A percentile compares a stretch with the other conserved stretches of the same genome.
Conservation (phyloP, 2,888 invertebrate species). For the Phoenoteleia sp. region DNA sequence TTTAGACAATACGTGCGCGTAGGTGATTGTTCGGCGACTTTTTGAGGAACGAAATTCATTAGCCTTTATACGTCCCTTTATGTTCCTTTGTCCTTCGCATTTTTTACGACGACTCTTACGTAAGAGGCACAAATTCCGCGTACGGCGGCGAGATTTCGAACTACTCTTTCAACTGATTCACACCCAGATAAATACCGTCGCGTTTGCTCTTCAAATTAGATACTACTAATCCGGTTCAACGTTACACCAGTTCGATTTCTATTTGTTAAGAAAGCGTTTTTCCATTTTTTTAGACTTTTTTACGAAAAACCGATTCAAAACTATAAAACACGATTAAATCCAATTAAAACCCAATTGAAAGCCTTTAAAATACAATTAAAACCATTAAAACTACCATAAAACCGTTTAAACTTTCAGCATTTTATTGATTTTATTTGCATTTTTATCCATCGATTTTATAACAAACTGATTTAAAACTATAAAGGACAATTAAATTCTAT, state of each 20-base stretch:
- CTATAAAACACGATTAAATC: no score
- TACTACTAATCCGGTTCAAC: neutral
- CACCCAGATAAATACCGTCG: neutral
- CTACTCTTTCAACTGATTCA: neutral
- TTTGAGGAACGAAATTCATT: slow-evolving; percentile 52
- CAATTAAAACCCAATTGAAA: no score
- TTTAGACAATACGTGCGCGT: slow-evolving; percentile 33
- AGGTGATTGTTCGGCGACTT: slow-evolving; percentile 24
- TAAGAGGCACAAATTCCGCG: slow-evolving; percentile 43
- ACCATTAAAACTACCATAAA: no score
- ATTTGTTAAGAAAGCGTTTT: no score
- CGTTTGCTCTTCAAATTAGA: neutral
- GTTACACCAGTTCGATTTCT: neutral
- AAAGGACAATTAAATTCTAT: no score
- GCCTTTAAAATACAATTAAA: no score
- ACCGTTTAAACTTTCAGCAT: no score
- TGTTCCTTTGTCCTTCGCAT: slow-evolving; percentile 59
- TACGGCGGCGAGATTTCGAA: slow-evolving; percentile 11
- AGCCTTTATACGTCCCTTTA: slow-evolving; percentile 40
- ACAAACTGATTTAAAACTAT: no score
- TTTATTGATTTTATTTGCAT: no score
- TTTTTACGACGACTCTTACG: slow-evolving; percentile 36
- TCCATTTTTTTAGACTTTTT: no score
- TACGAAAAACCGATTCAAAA: no score
- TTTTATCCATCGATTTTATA: no score